Evolutionary conservation across 1,140 invertebrate species (phyloP).

Genomic region (Holotrichia oblita): DNA sequence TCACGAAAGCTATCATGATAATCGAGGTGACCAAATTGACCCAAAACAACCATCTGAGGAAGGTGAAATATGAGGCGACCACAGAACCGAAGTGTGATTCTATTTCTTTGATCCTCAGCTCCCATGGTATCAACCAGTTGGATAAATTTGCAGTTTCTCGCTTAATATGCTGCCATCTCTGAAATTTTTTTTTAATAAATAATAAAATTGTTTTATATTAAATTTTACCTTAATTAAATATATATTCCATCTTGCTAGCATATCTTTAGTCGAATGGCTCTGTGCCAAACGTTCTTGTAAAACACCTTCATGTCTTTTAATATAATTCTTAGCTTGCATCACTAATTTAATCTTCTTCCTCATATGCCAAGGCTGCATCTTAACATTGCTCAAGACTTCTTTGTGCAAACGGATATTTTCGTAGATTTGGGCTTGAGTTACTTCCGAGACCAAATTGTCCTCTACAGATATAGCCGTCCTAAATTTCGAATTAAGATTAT

Average conservation of each 20-base stretch:
- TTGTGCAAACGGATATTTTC: constrained; percentile 95
- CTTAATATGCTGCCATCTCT: constrained; percentile 86
- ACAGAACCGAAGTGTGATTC: constrained; percentile 98
- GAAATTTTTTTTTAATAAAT: constrained; percentile 53
- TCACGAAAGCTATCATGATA: constrained; percentile 87
- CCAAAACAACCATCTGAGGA: constrained; percentile 96
- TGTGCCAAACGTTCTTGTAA: constrained; percentile 89
- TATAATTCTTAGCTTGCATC: constrained; percentile 85
- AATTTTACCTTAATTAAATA: constrained; percentile 59
- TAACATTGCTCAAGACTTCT: constrained; percentile 88
- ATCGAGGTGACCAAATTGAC: constrained; percentile 91
- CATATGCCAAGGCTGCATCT: constrained; percentile 90
- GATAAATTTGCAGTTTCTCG: constrained; percentile 87
- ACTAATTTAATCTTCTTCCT: constrained; percentile 86
- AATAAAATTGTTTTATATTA: neutral
- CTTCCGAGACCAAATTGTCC: constrained; percentile 67
- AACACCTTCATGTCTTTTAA: constrained; percentile 88
- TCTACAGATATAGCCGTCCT: constrained; percentile 81
- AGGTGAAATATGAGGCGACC: constrained; percentile 97
- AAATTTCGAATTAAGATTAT: no score
- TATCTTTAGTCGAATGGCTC: constrained; percentile 83
- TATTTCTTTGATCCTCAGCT: constrained; percentile 94
- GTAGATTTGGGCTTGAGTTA: constrained; percentile 82
- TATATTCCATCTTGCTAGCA: constrained; percentile 83
- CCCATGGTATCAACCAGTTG: constrained; percentile 92